phyloP scores from a whole-genome alignment of 2,888 invertebrate genomes.

The Pristionchus arcanus region DNA sequence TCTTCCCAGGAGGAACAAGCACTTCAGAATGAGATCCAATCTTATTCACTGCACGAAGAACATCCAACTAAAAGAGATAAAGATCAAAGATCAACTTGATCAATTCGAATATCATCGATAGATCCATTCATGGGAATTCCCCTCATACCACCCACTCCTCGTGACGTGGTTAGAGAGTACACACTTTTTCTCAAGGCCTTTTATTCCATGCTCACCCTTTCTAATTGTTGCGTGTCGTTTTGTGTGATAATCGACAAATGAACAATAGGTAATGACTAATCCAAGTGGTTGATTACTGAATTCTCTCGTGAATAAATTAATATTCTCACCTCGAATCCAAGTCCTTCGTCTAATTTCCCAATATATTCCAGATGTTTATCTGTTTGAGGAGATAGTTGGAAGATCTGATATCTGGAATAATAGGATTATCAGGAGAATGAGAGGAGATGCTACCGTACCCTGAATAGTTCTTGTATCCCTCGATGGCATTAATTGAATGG shows the following conservation, averaged over 20 bases:
- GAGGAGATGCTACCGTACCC: background rate
- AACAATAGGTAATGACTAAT: background rate
- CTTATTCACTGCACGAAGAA: constrained; percentile 45
- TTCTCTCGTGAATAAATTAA: background rate
- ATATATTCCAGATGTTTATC: constrained; percentile 39
- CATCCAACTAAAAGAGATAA: constrained; percentile 23
- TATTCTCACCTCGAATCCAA: constrained; percentile 43
- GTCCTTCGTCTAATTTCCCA: constrained; percentile 26
- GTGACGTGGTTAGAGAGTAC: background rate
- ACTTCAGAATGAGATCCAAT: constrained; percentile 46
- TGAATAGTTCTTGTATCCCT: constrained; percentile 48
- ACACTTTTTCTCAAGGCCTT: background rate
- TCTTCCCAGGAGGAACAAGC: constrained; percentile 16
- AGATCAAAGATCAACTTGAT: background rate
- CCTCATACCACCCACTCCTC: background rate
- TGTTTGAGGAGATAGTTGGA: constrained; percentile 36
- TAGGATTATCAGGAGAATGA: background rate
- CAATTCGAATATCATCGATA: background rate
- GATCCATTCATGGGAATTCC: background rate
- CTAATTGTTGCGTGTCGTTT: background rate
- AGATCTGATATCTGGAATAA: constrained; percentile 26
- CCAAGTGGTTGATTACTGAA: background rate
- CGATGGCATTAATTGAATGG: background rate
- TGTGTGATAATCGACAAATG: constrained; percentile 21
- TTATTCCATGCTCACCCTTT: background rate